Conservation (phyloP, 2,113 vertebrate genomes). For the Toxostoma redivivum region DNA sequence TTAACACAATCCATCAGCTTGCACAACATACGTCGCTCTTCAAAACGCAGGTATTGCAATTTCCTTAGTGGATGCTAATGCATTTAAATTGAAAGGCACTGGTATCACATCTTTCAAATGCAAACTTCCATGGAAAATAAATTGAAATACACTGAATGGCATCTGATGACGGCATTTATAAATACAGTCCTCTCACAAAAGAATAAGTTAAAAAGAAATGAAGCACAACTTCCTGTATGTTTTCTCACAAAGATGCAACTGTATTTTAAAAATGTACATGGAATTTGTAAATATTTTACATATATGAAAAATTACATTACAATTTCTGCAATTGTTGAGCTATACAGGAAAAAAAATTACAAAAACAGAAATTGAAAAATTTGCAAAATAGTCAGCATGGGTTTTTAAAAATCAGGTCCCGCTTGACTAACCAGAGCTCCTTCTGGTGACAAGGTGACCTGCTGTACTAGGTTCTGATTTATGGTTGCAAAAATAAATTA, state of each 20-base stretch:
- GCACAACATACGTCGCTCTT: not conserved
- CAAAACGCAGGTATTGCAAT: not conserved
- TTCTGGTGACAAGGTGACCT: not conserved
- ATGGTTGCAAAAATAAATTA: not conserved
- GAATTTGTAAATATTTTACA: not conserved
- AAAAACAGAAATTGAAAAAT: not conserved
- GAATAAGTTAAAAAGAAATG: not conserved
- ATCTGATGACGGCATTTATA: not conserved
- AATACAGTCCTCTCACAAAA: not conserved
- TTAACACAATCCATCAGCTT: slow-evolving; percentile 20
- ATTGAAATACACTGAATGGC: not conserved
- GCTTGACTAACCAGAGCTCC: not conserved
- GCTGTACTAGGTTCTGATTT: not conserved
- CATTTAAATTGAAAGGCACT: not conserved
- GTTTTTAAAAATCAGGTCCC: not conserved
- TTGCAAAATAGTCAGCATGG: not conserved
- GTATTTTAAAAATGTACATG: not conserved
- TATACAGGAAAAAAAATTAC: not conserved
- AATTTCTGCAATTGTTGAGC: not conserved
- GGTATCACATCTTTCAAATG: not conserved
- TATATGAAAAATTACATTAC: not conserved
- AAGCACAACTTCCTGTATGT: not conserved
- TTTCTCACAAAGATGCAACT: not conserved
- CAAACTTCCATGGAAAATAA: not conserved
- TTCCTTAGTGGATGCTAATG: not conserved